phyloP scores from a whole-genome alignment of 2,888 invertebrate genomes.

The Metellina segmentata region DNA sequence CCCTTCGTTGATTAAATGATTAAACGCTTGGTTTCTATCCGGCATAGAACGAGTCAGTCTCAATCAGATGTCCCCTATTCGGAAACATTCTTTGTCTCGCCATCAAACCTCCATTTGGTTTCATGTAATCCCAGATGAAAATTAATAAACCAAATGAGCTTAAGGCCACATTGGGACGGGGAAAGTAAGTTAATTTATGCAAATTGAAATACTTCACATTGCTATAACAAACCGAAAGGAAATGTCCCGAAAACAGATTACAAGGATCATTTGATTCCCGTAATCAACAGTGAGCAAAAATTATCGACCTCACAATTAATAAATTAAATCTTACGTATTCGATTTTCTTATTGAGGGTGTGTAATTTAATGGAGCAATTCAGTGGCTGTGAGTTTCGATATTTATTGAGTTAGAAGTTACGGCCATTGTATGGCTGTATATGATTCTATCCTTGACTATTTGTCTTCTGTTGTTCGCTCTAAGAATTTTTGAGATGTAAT shows the following conservation, averaged over 20 bases:
- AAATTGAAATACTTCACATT: neutral
- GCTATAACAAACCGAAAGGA: neutral
- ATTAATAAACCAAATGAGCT: neutral
- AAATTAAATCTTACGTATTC: neutral
- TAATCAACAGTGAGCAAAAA: neutral
- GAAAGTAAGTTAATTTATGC: constrained; percentile 1
- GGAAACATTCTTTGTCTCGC: neutral
- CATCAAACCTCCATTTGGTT: neutral
- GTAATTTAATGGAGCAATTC: neutral
- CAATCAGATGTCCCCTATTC: neutral
- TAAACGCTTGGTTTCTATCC: neutral
- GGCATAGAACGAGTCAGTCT: neutral
- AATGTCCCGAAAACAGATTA: neutral
- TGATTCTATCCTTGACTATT: too few species aligned
- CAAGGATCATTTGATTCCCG: neutral
- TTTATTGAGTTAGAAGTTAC: too few species aligned
- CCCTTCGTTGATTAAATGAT: neutral
- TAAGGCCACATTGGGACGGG: neutral
- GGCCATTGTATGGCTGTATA: too few species aligned
- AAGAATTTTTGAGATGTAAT: too few species aligned
- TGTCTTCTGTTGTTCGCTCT: too few species aligned
- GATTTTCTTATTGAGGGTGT: neutral
- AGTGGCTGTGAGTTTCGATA: neutral
- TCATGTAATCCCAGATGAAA: neutral
- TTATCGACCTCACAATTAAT: neutral